Evolutionary conservation across 1,140 invertebrate species (phyloP).

Genomic region (Pachypeltis micranthus): DNA sequence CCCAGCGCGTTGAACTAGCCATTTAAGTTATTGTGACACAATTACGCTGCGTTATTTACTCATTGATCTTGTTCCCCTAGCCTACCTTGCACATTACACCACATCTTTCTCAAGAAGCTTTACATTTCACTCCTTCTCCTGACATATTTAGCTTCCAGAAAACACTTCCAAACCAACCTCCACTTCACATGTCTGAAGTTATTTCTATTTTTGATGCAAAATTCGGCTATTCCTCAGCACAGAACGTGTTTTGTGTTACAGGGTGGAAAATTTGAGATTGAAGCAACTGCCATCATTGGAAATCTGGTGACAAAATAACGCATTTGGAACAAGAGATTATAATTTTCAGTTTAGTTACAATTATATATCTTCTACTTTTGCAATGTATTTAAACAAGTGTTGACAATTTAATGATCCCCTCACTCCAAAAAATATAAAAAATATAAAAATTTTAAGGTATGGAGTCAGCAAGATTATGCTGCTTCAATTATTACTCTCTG

Average conservation of each 20-base stretch:
- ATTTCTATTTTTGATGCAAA: no score
- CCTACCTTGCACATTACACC: neutral
- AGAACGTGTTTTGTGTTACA: constrained; percentile 29
- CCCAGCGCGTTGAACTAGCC: no score
- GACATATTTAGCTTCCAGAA: neutral
- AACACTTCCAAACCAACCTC: no score
- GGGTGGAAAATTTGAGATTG: constrained; percentile 65
- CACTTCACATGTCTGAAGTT: no score
- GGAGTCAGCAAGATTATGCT: neutral
- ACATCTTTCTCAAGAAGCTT: neutral
- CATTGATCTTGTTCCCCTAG: no score
- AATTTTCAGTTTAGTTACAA: neutral
- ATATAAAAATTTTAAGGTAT: no score
- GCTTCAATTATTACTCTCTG: neutral
- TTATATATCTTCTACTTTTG: neutral
- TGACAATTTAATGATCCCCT: neutral
- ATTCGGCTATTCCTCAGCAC: neutral
- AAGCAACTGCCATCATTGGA: constrained; percentile 62
- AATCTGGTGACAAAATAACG: neutral
- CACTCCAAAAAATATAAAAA: neutral
- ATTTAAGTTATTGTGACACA: no score
- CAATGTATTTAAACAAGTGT: neutral
- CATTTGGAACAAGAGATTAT: neutral
- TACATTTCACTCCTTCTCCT: neutral
- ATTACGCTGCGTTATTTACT: no score